These are phyloP conservation scores for Chroicocephalus ridibundus DNA, from an alignment of 2,113 vertebrate species.

Conservation along the genomic window DNA sequence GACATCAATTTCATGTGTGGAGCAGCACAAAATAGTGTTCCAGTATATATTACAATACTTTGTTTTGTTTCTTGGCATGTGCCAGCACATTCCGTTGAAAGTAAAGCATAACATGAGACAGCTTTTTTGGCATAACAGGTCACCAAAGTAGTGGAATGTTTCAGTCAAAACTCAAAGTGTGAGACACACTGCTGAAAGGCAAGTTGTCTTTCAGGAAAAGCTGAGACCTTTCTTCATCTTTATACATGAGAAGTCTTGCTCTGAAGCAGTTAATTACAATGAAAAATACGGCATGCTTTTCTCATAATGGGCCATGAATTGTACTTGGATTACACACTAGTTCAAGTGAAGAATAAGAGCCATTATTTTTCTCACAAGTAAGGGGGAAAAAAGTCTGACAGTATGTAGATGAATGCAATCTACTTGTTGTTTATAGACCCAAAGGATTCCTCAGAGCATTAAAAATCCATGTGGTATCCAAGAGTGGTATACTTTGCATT, in stretches of 20 bases:
- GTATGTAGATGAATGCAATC: conserved; percentile 21
- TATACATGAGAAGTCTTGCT: conserved; percentile 41
- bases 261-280: conserved; percentile 48
- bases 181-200: conserved; percentile 39
- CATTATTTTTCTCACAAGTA: conserved; percentile 7
- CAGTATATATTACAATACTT: background rate
- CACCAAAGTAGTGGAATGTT: conserved; percentile 25
- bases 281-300: background rate
- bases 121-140: conserved; percentile 53
- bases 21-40: background rate
- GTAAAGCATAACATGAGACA: background rate
- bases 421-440: conserved; percentile 41
- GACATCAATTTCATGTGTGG: conserved; percentile 25
- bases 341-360: background rate
- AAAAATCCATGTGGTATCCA: conserved; percentile 43
- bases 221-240: conserved; percentile 60
- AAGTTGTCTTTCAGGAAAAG: conserved; percentile 37
- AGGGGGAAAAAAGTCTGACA: background rate
- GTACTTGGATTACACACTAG: background rate
- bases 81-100: background rate
- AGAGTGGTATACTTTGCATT: conserved; percentile 10
- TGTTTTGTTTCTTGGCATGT: conserved; percentile 11
- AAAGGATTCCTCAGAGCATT: conserved; percentile 26
- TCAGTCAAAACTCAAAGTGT: conserved; percentile 36
- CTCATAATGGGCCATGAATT: background rate